Evolutionary conservation across 2,797 vertebrate genomes (phyloP), one percentile per base, ranked within the genome.

Genomic region (Pagetopsis macropterus): DNA sequence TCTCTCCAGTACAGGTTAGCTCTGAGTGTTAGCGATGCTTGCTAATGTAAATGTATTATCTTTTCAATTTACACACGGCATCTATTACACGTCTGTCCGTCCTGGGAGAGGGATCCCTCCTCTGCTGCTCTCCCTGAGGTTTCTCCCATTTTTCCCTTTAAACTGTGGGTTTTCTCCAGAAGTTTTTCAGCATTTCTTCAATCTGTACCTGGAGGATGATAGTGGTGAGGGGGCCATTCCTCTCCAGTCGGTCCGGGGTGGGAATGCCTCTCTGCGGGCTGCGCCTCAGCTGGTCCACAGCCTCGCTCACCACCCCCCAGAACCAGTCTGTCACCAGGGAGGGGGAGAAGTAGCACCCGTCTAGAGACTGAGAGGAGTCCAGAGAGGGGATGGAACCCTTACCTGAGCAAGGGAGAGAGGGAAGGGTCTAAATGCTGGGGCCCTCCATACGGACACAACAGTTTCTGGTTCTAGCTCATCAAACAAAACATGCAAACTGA

Each of bases 311-410:
- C 1, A 93, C 91, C 1, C 82, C 85, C 90, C 94, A 95, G 80
- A 98, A 97, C 96, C 96, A 97, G 62, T 95, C 92, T 0, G 95
- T 89, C 46, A 97, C 96, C 72, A 94, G 88, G 54, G 85, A 46
- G 0, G 96, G 95, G 1, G 95, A 96, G 80, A 98, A 95, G 84
- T 95, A 96, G 85, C 91, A 93, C 8, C 94, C 94, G 7, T 95
- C 95, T 76, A 95, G 87, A 46, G 92, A 90, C 70, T 94, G 94
- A n/a, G 93, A 82, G 5, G 92, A 87, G 27, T 82, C 90, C 55
- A 92, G 89, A 4, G 94, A 91, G 2, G 92, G 93, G 54, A 91
- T 79, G 10, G 91, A 86, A 74, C 86, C 92, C 79, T 82, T 83
- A 64, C 85, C 89, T 92, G 75, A 52, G 11, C 0, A 1, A 15